These are phyloP conservation scores for Pica pica DNA, from an alignment of 2,113 vertebrate species.

Conservation along the genomic window DNA sequence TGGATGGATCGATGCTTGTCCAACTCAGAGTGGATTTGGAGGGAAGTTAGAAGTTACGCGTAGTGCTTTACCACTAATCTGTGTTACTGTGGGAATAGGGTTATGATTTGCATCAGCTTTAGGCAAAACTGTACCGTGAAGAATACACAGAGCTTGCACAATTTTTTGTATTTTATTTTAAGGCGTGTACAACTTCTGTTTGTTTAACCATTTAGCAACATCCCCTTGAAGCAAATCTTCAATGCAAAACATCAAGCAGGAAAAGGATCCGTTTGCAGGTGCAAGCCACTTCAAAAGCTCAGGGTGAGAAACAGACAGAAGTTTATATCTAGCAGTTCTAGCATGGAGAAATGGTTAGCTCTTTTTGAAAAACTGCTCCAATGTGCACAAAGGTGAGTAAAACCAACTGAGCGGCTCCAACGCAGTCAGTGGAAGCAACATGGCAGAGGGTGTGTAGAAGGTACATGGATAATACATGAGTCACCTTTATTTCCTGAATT, in stretches of 20 bases:
- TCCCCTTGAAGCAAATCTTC: not conserved
- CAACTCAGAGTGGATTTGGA: not conserved
- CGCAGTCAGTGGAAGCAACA: not conserved
- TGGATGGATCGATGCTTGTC: not conserved
- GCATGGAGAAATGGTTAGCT: not conserved
- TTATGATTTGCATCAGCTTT: not conserved
- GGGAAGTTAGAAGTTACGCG: not conserved
- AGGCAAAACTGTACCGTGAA: not conserved
- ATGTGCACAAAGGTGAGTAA: not conserved
- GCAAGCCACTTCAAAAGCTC: not conserved
- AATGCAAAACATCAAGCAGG: not conserved
- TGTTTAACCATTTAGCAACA: not conserved
- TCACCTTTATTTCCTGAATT: not conserved
- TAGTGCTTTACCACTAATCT: not conserved
- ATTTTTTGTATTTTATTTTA: not conserved
- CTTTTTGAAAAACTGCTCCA: not conserved
- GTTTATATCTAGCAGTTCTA: not conserved
- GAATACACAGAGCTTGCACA: not conserved
- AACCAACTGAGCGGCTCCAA: not conserved
- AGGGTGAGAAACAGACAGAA: not conserved
- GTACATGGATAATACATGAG: not conserved
- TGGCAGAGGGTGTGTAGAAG: not conserved
- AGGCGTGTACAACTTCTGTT: not conserved
- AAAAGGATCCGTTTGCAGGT: not conserved
- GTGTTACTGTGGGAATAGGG: not conserved